Conservation (phyloP, 2,113 vertebrate species). For the Cheirogaleus medius region DNA sequence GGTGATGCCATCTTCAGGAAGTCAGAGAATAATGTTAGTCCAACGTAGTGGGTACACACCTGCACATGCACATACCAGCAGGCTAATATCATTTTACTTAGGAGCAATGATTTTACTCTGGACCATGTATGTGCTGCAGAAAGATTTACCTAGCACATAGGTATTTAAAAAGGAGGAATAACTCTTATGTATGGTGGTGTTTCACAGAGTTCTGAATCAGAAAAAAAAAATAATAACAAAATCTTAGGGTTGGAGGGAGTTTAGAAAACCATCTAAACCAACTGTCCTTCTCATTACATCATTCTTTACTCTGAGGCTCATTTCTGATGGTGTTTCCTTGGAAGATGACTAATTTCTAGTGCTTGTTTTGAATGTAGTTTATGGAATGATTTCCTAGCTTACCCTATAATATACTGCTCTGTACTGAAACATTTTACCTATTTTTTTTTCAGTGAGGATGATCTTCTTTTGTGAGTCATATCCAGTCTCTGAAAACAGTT, state of each 20-base stretch:
- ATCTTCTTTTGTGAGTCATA: constrained; percentile 61
- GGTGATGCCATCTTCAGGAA: background rate
- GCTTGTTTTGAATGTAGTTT: constrained; percentile 29
- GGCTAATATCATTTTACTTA: background rate
- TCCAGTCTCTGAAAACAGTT: constrained; percentile 32
- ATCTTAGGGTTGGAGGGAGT: background rate
- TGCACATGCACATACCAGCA: background rate
- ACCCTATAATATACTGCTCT: background rate
- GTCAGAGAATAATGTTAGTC: background rate
- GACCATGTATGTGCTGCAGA: background rate
- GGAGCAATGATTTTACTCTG: background rate
- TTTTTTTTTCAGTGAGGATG: background rate
- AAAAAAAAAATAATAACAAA: background rate
- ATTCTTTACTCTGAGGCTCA: background rate
- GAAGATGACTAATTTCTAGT: background rate
- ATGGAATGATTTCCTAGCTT: background rate
- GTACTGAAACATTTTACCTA: background rate
- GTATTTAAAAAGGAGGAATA: background rate
- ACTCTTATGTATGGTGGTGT: background rate
- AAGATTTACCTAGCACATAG: background rate
- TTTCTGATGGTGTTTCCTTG: background rate
- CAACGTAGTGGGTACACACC: background rate
- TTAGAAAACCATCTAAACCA: background rate
- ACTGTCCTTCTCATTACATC: background rate
- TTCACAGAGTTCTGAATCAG: background rate